phyloP scores from a whole-genome alignment of 2,888 invertebrate species.

The Gandaritis pyraliata region DNA sequence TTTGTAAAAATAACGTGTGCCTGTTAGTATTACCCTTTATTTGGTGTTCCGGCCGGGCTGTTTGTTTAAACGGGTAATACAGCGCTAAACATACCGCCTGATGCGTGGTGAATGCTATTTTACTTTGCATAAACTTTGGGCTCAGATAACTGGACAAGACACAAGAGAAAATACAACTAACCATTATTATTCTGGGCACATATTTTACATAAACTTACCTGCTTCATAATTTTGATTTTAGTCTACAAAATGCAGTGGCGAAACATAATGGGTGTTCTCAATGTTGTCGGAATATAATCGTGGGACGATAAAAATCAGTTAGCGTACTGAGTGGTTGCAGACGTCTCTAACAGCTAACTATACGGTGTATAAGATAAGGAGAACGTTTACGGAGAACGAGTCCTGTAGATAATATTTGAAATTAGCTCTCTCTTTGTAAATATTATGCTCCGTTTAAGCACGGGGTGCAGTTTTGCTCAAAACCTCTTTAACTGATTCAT shows the following conservation, averaged over 20 bases:
- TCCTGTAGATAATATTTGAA: slow-evolving; percentile 54
- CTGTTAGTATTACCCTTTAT: slow-evolving; percentile 80
- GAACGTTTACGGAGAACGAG: slow-evolving; percentile 54
- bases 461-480: background rate
- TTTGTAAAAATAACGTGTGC: slow-evolving; percentile 81
- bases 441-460: slow-evolving; percentile 45
- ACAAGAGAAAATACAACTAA: background rate
- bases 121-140: background rate
- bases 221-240: too few species aligned
- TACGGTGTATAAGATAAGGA: slow-evolving; percentile 54
- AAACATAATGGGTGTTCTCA: slow-evolving; percentile 71
- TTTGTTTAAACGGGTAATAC: slow-evolving; percentile 81
- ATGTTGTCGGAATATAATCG: slow-evolving; percentile 71
- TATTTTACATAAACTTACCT: background rate
- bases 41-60: slow-evolving; percentile 75
- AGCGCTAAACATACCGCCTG: slow-evolving; percentile 65
- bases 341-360: slow-evolving; percentile 64
- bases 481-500: too few species aligned
- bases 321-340: slow-evolving; percentile 64
- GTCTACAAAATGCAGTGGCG: slow-evolving; percentile 66
- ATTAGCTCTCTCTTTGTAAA: slow-evolving; percentile 53
- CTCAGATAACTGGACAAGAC: background rate
- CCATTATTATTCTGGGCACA: background rate
- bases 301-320: slow-evolving; percentile 78
- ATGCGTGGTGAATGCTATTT: slow-evolving; percentile 6